Evolutionary conservation across 2,113 vertebrate species (phyloP), one percentile per base, ranked within the genome.

Genomic region (Leptobrachium leishanense): DNA sequence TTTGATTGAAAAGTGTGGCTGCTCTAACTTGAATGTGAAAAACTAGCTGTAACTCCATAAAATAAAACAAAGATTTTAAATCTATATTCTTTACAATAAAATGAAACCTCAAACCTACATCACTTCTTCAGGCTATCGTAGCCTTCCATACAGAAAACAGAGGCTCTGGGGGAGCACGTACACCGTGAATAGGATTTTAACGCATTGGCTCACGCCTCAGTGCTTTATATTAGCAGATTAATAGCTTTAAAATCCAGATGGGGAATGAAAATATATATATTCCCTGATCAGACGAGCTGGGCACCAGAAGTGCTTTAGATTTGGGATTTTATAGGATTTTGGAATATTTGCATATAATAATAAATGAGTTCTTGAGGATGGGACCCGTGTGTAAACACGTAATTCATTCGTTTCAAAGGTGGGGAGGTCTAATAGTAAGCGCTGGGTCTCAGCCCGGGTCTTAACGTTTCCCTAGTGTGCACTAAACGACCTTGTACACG

Each of bases 41-140:
- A 59, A 59, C 10, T 59, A 12, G 42, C 5, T 59, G 8, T 31
- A 3, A n/a, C 62, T 43, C 72, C 20, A 31, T 31, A 31, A 31
- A 31, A 64, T 74, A 74, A 74, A 74, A n/a, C 57, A 11, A 2
- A 31, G 43, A 64, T 46, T 75, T 59, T 12, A 59, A 59, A 59
- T 3, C 55, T 59, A 3, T 12, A 15, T 15, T 15, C 3, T 8
- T 12, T 8, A 12, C 55, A 15, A 12, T 59, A 59, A 59, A 59
- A 59, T 59, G 6, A 59, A 59, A 12, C 10, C 13, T 68, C 13
- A 43, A 43, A 43, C 54, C 43, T n/a, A 59, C 54, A 62, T 20
- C 50, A 59, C 12, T 5, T 46, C n/a, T 64, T 62, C 43, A 75
- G 59, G 31, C n/a, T n/a, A n/a, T 9, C 39, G 7, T 2, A 13